phyloP scores from a whole-genome alignment of 2,888 invertebrate species.

The Andrena bicolor region DNA sequence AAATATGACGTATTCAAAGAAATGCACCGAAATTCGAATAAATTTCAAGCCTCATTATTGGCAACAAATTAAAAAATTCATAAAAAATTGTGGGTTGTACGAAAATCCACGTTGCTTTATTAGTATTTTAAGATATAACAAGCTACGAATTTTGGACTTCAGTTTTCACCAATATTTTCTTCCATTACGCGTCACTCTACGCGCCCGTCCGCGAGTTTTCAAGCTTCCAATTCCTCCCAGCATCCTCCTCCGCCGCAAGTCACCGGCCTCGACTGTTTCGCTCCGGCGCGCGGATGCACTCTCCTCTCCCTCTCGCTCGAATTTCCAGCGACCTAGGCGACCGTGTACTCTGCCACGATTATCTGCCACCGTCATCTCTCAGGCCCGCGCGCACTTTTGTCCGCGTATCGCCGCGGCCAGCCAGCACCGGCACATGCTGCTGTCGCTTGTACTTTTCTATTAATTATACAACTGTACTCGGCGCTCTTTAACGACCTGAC shows the following conservation, averaged over 20 bases:
- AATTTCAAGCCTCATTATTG: too few relatives aligned
- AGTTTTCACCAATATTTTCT: too few relatives aligned
- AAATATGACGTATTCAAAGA: too few relatives aligned
- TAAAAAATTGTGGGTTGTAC: neutral
- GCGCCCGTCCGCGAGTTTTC: constrained; percentile 36
- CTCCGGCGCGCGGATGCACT: neutral
- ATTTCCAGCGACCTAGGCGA: constrained; percentile 69
- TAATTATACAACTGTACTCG: constrained; percentile 70
- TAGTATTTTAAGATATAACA: too few relatives aligned
- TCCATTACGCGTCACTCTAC: too few relatives aligned
- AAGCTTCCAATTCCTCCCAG: constrained; percentile 59
- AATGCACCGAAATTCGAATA: too few relatives aligned
- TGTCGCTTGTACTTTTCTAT: constrained; percentile 70
- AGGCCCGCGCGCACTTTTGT: constrained; percentile 60
- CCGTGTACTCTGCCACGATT: constrained; percentile 71
- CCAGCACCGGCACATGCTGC: constrained; percentile 53
- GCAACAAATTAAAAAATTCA: too few relatives aligned
- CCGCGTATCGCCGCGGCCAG: constrained; percentile 54
- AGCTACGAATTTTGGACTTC: too few relatives aligned
- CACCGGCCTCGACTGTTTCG: constrained; percentile 3
- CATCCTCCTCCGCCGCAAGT: constrained; percentile 24
- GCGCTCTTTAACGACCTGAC: constrained; percentile 64
- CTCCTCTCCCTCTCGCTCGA: constrained; percentile 56
- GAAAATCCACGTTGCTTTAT: too few relatives aligned
- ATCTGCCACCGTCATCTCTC: constrained; percentile 71